These are phyloP conservation scores for Excalfactoria chinensis DNA, from an alignment of 2,113 vertebrate genomes.

Conservation along the genomic window DNA sequence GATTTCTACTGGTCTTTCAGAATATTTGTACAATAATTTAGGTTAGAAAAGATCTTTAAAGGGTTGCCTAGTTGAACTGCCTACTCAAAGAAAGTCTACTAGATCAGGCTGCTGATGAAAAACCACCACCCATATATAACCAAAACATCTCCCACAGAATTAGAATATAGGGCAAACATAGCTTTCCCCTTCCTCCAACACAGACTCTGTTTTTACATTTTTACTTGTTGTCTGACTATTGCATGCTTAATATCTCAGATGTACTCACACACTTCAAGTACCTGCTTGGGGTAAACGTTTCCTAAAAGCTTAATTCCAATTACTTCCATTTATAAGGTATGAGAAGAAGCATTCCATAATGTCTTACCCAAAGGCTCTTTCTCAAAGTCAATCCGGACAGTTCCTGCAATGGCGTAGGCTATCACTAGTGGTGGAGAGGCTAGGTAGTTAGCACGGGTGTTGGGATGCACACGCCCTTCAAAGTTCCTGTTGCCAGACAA, in stretches of 20 bases:
- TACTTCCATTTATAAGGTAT: background rate
- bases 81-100: background rate
- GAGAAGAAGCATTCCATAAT: background rate
- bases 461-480: slow-evolving; percentile 95
- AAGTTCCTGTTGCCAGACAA: slow-evolving; percentile 98
- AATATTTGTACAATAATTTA: background rate
- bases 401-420: slow-evolving; percentile 95
- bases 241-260: background rate
- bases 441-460: slow-evolving; percentile 96
- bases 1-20: background rate
- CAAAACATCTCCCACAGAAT: background rate
- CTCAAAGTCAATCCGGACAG: slow-evolving; percentile 91
- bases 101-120: background rate
- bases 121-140: background rate
- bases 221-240: background rate
- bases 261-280: background rate
- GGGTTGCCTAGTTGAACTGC: background rate
- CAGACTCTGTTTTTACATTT: background rate
- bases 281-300: background rate
- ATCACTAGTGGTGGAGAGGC: slow-evolving; percentile 94
- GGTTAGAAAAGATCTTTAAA: background rate
- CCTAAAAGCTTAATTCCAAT: background rate
- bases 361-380: slow-evolving; percentile 89
- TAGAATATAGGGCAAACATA: background rate
- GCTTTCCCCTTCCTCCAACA: background rate